Percentiles rank a stretch among this genome's conserved stretches.
These are phyloP conservation scores for Drosophila lacteicornis DNA, from an alignment of 1,140 invertebrate genomes.

Conservation along the genomic window DNA sequence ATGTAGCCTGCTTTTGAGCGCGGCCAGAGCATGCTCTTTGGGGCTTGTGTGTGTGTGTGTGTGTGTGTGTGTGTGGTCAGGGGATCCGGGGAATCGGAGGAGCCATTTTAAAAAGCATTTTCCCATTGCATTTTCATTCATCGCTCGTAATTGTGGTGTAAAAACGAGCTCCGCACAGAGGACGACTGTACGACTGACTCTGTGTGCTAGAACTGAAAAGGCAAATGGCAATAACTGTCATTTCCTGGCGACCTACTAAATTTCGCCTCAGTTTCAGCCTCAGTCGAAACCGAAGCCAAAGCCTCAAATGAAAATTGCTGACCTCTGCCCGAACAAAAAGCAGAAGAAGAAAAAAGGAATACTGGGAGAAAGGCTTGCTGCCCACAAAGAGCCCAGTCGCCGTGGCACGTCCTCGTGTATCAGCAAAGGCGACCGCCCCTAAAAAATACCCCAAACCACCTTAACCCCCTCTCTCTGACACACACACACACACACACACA, in stretches of 20 bases:
- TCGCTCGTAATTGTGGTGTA: constrained; percentile 79
- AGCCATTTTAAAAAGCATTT: constrained; percentile 74
- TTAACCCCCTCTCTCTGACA: constrained; percentile 14
- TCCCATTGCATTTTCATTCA: constrained; percentile 76
- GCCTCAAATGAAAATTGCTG: constrained; percentile 76
- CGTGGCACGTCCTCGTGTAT: constrained; percentile 41
- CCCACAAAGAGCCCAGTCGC: constrained; percentile 49
- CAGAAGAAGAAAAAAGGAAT: background rate
- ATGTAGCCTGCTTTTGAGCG: constrained; percentile 61
- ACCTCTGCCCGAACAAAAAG: constrained; percentile 57
- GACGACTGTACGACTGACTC: background rate
- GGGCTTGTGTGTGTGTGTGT: constrained; percentile 10
- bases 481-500: background rate
- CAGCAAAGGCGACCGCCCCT: constrained; percentile 4
- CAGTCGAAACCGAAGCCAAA: constrained; percentile 19
- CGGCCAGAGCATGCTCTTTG: constrained; percentile 33
- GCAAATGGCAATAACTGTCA: constrained; percentile 78
- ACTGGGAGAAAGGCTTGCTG: background rate
- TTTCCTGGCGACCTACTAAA: constrained; percentile 79
- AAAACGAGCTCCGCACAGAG: constrained; percentile 48
- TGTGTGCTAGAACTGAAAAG: constrained; percentile 18
- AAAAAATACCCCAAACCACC: background rate
- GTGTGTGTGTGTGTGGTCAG: constrained; percentile 6
- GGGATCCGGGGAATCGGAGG: background rate
- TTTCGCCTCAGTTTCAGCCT: constrained; percentile 46